Conservation (phyloP, 2,113 vertebrate species). For the Ophthalmolycus amberensis region DNA sequence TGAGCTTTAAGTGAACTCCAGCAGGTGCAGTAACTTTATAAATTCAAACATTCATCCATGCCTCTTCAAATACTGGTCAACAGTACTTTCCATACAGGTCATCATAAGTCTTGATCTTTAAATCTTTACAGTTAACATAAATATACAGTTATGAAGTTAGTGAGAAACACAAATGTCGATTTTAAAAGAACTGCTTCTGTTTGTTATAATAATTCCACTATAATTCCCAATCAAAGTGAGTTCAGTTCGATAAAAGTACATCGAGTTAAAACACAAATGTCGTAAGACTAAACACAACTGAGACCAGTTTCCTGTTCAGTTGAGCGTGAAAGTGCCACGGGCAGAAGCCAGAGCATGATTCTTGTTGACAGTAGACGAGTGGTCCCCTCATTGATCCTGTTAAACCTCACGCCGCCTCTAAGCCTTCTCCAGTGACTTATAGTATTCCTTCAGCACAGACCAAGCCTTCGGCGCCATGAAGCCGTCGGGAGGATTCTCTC, state of each 20-base stretch:
- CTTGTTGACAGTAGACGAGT: slow-evolving; percentile 42
- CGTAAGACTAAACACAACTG: slow-evolving; percentile 76
- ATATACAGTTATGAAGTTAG: slow-evolving; percentile 38
- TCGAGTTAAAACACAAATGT: slow-evolving; percentile 75
- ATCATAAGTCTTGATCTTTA: not conserved
- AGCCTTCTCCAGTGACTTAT: slow-evolving; percentile 93
- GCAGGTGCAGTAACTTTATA: slow-evolving; percentile 13
- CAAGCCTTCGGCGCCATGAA: slow-evolving; percentile 98
- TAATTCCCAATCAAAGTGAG: slow-evolving; percentile 27
- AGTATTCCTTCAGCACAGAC: slow-evolving; percentile 95
- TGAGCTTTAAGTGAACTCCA: not conserved
- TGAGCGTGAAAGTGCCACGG: slow-evolving; percentile 66
- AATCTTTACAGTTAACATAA: slow-evolving; percentile 13
- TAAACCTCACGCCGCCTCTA: slow-evolving; percentile 69
- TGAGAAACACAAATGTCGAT: slow-evolving; percentile 45
- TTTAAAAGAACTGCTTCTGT: slow-evolving; percentile 1
- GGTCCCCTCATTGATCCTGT: slow-evolving; percentile 67
- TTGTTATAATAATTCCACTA: not conserved
- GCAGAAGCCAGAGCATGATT: slow-evolving; percentile 74
- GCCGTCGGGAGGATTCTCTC: slow-evolving; percentile 93
- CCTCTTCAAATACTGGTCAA: slow-evolving; percentile 62
- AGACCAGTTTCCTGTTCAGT: slow-evolving; percentile 63
- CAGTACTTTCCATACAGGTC: slow-evolving; percentile 47
- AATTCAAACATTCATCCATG: slow-evolving; percentile 16
- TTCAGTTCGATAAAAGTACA: slow-evolving; percentile 47